Base-by-base conservation (phyloP, 2,888 invertebrate species). In the Pterostichus madidus region DNA sequence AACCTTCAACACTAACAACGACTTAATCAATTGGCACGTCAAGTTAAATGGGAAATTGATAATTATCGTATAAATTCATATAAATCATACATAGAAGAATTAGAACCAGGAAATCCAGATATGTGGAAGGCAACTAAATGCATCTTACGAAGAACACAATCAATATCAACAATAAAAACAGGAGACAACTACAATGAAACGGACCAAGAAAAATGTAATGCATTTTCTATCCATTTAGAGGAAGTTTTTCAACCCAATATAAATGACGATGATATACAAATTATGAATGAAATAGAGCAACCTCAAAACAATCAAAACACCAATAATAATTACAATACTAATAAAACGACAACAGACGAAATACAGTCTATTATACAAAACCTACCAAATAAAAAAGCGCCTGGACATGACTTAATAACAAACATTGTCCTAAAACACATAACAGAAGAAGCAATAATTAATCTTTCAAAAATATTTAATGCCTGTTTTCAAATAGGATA, bases 401-500 rank as follows among this genome's bases (percentile, higher is more conserved):
- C 53, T 10, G 76, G 53, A 10, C 53, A 49, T 13, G 76, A 76
- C 31, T 15, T 44, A 5, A 49, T 73, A 15, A 5, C 73, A 44
- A 53, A 76, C 31, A 75, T 49, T 17, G 49, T 49, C 10, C 46
- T 75, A 6, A 75, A 75, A 75, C 2, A 49, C 10, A 10, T 75
- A 11, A 15, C 84, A 0, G 80, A 75, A 39, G 85, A 84, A 83
- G 78, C 82, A 32, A 11, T 85, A 17, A 83, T 83, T 0, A 82
- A 84, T 73, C 44, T 85, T 56, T 83, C 82, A 0, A 53, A 82
- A 49, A 85, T 85, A 24, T 83, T 84, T 94, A 2, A 90, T 93
- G 0, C 90, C 92, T 85, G 93, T 93, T 11, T 91, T 92, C 89
- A 92, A 93, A 87, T 88, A 39, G 31, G 35, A 52, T 56, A 17